Evolutionary conservation across 1,140 invertebrate species (phyloP), one percentile per base, ranked within the genome.

Genomic region (Drosophila tropicalis): DNA sequence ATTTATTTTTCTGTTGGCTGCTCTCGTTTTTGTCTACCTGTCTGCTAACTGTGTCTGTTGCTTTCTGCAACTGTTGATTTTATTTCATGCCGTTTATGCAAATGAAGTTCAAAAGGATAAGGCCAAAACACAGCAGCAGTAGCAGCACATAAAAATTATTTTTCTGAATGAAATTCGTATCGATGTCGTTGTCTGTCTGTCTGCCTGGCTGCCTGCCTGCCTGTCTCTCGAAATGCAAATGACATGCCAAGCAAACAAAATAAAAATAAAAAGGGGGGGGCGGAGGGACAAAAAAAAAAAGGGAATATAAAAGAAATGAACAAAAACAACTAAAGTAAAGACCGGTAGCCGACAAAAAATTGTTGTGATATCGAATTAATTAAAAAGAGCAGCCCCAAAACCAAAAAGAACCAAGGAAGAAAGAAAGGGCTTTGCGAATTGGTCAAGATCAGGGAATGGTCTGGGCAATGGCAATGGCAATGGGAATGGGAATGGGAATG

Each of bases 301-400:
- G 44, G 44, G 44, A 19, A 22, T 51, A 51, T 51, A 51, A 51
- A 47, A 51, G 13, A 1, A 51, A 22, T 39, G 10, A 51, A 44
- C 9, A 62, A 32, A 62, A 32, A 63, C 62, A 79, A 89, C 72
- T 83, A 76, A 74, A 70, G 70, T 89, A 77, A 89, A 89, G 77
- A 90, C 84, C 84, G 72, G 84, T 89, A 89, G 84, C 84, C 74
- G 84, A 79, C 67, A 81, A 66, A 85, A 85, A 85, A 82, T 70
- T 78, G 81, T 82, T 89, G 84, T 89, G 84, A 89, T 89, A 89
- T 89, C 80, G 84, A 89, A 89, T 89, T 89, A 89, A 89, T 89
- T 89, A 89, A 89, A 89, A 89, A 54, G 73, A 72, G 62, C 62
- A 76, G 68, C 67, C 54, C 19, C 34, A 62, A 41, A 29, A 12